Percentiles rank a stretch among this genome's conserved stretches.
phyloP scores from a whole-genome alignment of 2,113 vertebrate species.

The Amblyornis subalaris region DNA sequence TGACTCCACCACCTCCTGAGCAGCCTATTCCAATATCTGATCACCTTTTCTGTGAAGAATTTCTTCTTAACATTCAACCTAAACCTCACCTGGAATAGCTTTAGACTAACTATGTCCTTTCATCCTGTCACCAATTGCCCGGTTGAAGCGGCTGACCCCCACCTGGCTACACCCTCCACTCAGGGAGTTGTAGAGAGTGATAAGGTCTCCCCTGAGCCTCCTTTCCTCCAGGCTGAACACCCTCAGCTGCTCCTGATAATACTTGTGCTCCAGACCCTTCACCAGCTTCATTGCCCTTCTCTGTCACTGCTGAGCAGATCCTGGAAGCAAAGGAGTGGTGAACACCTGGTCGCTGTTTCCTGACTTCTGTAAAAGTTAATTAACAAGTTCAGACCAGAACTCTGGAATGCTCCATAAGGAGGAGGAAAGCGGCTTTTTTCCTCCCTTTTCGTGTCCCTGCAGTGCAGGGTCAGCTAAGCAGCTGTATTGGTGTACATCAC shows the following conservation, averaged over 20 bases:
- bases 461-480: not conserved
- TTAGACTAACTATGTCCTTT: not conserved
- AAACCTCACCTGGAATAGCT: not conserved
- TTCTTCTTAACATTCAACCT: not conserved
- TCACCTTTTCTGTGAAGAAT: not conserved
- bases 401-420: not conserved
- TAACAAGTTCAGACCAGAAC: not conserved
- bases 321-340: not conserved
- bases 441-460: not conserved
- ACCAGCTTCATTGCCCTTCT: too few species aligned
- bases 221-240: not conserved
- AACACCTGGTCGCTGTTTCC: not conserved
- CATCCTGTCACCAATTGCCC: not conserved
- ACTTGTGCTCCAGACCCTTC: too few species aligned
- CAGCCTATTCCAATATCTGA: not conserved
- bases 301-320: too few species aligned
- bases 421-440: not conserved
- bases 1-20: too few species aligned
- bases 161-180: not conserved
- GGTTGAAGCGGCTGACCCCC: fast-evolving
- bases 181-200: not conserved
- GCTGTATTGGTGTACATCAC: not conserved
- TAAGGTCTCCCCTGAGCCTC: not conserved
- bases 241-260: not conserved
- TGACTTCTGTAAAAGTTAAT: not conserved